A percentile compares a stretch with the other conserved stretches of the same genome.
phyloP scores from a whole-genome alignment of 92 coral and sea anemone species.

The Chrysogorgia sp. region DNA sequence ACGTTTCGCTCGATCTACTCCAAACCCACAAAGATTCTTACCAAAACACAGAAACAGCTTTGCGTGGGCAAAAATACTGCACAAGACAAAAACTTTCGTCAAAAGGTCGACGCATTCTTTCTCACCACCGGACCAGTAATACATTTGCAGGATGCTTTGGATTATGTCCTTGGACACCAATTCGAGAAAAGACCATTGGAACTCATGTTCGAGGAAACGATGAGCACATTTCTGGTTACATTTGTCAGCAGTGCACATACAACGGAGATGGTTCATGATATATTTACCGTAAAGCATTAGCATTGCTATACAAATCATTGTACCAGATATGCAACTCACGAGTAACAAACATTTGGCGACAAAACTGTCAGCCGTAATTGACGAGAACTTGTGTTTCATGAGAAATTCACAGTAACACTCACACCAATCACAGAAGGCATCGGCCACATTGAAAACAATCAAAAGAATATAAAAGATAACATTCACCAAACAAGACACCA shows the following conservation, averaged over 20 bases:
- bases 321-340: no score
- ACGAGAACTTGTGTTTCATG: background rate
- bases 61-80: constrained; percentile 11
- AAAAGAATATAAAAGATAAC: background rate
- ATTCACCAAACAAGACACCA: no score
- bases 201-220: no score
- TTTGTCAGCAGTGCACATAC: no score
- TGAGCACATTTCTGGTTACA: no score
- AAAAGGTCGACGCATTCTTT: background rate
- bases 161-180: background rate
- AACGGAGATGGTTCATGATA: no score
- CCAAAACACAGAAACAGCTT: constrained; percentile 28
- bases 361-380: background rate
- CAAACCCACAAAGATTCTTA: constrained; percentile 5
- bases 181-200: background rate
- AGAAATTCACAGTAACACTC: background rate
- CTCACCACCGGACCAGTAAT: background rate
- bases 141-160: background rate
- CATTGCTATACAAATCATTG: no score
- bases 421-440: constrained; percentile 2
- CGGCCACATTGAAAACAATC: constrained; percentile 9
- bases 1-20: background rate
- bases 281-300: no score
- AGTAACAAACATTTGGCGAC: no score
- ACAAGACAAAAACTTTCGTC: background rate